A percentile compares a stretch with the other conserved stretches of the same genome.
phyloP scores from a whole-genome alignment of 1,140 invertebrate genomes.

The Drosophila nasuta region DNA sequence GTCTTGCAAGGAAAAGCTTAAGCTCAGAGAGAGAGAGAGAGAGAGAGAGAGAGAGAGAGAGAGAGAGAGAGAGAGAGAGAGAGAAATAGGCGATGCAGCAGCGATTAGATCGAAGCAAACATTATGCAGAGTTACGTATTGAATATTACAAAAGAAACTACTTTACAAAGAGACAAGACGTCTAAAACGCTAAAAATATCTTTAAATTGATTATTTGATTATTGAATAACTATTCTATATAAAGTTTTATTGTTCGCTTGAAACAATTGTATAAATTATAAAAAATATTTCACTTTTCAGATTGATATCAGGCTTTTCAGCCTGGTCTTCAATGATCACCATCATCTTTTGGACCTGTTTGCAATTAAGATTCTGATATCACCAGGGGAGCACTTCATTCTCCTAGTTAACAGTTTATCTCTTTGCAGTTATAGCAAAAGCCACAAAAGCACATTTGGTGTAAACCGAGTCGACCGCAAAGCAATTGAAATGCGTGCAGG shows the following conservation, averaged over 20 bases:
- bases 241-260: no score
- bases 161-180: neutral
- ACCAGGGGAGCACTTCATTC: neutral
- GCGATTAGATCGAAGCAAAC: slow-evolving; percentile 17
- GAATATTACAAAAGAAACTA: neutral
- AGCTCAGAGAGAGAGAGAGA: neutral
- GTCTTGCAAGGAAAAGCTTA: slow-evolving; percentile 14
- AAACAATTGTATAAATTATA: no score
- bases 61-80: no score
- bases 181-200: no score
- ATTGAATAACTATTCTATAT: no score
- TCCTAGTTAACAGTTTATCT: slow-evolving; percentile 7
- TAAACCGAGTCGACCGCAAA: slow-evolving; percentile 76
- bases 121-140: slow-evolving; percentile 1
- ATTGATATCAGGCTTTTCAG: no score
- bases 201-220: no score
- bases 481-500: slow-evolving; percentile 70
- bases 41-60: neutral
- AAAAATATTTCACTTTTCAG: no score
- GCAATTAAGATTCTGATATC: no score
- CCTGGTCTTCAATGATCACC: no score
- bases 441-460: slow-evolving; percentile 79
- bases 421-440: slow-evolving; percentile 27
- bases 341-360: no score
- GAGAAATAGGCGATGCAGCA: neutral